Base-by-base conservation (phyloP, 2,888 invertebrate species). In the Drosophila seclusa region DNA sequence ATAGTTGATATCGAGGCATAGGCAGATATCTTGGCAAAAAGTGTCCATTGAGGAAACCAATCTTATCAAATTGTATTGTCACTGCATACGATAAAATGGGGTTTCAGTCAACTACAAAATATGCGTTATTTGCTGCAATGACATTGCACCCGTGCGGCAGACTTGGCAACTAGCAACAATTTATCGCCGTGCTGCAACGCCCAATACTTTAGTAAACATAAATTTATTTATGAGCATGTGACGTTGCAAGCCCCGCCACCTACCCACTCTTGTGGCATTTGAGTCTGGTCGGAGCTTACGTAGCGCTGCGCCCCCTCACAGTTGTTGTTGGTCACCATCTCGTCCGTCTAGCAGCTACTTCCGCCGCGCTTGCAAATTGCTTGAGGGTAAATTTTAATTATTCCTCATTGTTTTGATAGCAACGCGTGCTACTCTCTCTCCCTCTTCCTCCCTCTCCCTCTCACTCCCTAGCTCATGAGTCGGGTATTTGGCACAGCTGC, bases 371-470 rank as follows among this genome's bases (percentile, higher is more conserved):
- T 69, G 83, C 89, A 89, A 89, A 90, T 89, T 88, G 89, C 83
- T 88, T 80, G 89, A 80, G 90, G 90, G 87, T 83, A 81, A 87
- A 90, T 90, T 90, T 89, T 90, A 90, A 90, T 90, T 90, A 90
- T 88, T 88, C 89, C 77, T 90, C 89, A 90, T 90, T 90, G 90
- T 90, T 88, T 84, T 87, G 87, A 87, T 84, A 86, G 82, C 72
- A 74, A 73, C 78, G 81, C 75, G 79, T 80, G 75, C 73, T 70
- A 78, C 78, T 73, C 55, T 36, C 69, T 53, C n/a, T 27, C 32
- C 38, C 48, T 21, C 21, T n/a, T n/a, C 21, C 29, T 38, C 24
- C 8, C 42, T 11, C 21, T 31, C 29, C 11, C 67, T 27, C 53
- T 24, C 16, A 18, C 48, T 31, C 7, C 27, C 24, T 7, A n/a